Evolutionary conservation across 1,140 invertebrate genomes (phyloP).

Genomic region (Steinernema feltiae): DNA sequence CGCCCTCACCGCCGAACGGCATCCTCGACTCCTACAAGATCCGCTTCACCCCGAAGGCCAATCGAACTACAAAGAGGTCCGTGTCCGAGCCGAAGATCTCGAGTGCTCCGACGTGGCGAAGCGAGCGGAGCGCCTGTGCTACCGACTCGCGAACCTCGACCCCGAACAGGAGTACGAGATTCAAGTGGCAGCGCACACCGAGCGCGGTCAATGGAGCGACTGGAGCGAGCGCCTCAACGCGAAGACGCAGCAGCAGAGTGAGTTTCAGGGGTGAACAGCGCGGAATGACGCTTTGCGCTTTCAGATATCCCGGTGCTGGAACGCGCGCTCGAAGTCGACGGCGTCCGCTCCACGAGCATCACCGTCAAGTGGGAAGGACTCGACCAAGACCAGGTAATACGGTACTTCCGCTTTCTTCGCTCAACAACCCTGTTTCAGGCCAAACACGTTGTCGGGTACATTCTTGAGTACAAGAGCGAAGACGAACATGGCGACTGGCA

Average conservation of each 20-base stretch:
- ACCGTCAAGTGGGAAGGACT: slow-evolving; percentile 53
- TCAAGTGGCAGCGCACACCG: slow-evolving; percentile 55
- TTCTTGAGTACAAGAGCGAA: slow-evolving; percentile 57
- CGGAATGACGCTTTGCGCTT: neutral
- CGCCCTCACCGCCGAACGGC: slow-evolving; percentile 53
- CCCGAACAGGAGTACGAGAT: slow-evolving; percentile 57
- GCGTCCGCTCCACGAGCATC: slow-evolving; percentile 54
- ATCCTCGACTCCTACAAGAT: slow-evolving; percentile 52
- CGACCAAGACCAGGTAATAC: slow-evolving; percentile 33
- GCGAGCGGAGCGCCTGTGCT: slow-evolving; percentile 48
- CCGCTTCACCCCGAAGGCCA: slow-evolving; percentile 47
- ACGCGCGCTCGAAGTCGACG: slow-evolving; percentile 46
- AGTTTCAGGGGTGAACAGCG: neutral
- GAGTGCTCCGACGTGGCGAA: slow-evolving; percentile 49
- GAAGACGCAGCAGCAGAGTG: slow-evolving; percentile 48
- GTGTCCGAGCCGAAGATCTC: slow-evolving; percentile 48
- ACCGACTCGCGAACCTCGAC: slow-evolving; percentile 49
- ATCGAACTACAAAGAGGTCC: slow-evolving; percentile 52
- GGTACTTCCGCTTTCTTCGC: neutral
- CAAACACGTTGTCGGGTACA: slow-evolving; percentile 55
- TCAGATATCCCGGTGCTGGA: slow-evolving; percentile 56
- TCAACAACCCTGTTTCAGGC: slow-evolving; percentile 16
- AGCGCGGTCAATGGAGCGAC: slow-evolving; percentile 55
- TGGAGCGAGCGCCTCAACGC: slow-evolving; percentile 49
- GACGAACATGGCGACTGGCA: slow-evolving; percentile 47